Evolutionary conservation across 2,113 vertebrate genomes (phyloP).

Genomic region (Siniperca knerii): DNA sequence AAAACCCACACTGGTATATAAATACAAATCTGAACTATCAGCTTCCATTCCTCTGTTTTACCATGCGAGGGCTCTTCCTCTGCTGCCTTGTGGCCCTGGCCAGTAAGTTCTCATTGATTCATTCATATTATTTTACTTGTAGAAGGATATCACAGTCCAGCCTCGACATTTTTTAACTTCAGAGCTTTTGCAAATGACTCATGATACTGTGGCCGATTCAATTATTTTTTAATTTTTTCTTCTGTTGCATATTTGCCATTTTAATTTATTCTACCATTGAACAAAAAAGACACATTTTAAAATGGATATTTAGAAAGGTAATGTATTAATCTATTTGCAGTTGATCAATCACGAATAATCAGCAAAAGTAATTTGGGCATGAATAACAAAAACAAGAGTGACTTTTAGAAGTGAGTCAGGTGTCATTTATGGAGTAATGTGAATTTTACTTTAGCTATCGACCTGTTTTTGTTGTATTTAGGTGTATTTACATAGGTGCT

Average conservation of each 20-base stretch:
- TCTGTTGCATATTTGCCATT: background rate
- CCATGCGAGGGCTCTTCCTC: slow-evolving; percentile 75
- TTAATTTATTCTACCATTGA: background rate
- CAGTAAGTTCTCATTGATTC: slow-evolving; percentile 68
- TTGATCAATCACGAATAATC: background rate
- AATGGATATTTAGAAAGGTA: background rate
- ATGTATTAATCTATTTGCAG: background rate
- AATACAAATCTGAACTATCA: slow-evolving; percentile 25
- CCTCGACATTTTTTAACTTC: background rate
- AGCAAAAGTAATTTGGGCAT: background rate
- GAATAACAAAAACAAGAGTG: background rate
- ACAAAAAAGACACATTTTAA: background rate
- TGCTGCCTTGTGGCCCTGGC: slow-evolving; percentile 79
- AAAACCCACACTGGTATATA: slow-evolving; percentile 59
- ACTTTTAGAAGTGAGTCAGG: background rate
- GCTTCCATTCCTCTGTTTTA: slow-evolving; percentile 52
- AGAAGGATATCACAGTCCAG: background rate
- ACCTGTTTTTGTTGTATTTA: background rate
- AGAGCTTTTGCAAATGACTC: background rate
- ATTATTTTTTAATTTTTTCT: background rate
- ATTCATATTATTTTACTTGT: background rate
- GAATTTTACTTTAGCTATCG: background rate
- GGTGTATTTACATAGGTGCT: background rate
- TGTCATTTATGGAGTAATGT: background rate
- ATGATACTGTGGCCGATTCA: background rate